Evolutionary conservation across 1,140 invertebrate genomes (phyloP).

Genomic region (Trichonephila clavipes): DNA sequence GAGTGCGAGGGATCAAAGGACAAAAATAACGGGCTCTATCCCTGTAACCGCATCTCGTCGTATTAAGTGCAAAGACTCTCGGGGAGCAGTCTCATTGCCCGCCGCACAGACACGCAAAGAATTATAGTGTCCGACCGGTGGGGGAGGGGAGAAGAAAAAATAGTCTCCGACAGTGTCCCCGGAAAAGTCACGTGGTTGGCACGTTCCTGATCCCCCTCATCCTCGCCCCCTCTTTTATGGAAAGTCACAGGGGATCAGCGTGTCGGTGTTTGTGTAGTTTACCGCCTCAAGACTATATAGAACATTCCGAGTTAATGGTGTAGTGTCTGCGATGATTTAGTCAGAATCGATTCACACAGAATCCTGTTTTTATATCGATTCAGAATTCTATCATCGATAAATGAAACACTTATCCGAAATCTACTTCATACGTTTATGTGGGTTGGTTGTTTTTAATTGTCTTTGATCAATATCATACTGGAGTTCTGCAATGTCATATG

Average conservation of each 20-base stretch:
- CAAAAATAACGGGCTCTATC: constrained; percentile 45
- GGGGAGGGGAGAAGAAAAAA: neutral
- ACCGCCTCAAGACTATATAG: neutral
- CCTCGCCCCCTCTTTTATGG: neutral
- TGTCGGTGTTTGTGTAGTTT: neutral
- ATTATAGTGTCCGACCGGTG: constrained; percentile 35
- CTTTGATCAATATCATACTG: too few species aligned
- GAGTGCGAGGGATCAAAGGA: constrained; percentile 50
- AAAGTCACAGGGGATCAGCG: neutral
- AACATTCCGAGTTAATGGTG: neutral
- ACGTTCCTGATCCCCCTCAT: constrained; percentile 7
- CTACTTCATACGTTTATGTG: too few species aligned
- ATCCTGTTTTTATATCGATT: too few species aligned
- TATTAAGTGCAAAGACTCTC: constrained; percentile 73
- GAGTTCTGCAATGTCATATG: too few species aligned
- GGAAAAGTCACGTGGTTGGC: constrained; percentile 63
- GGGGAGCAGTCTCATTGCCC: neutral
- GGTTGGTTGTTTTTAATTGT: too few species aligned
- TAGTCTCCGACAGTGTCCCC: neutral
- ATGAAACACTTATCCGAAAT: too few species aligned
- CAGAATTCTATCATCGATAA: too few species aligned
- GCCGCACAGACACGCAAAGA: constrained; percentile 33
- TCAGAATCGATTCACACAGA: too few species aligned
- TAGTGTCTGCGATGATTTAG: neutral
- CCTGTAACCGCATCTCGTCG: constrained; percentile 64